These are phyloP conservation scores for Eupleurogrammus muticus DNA, from an alignment of 2,797 vertebrate species.

Conservation along the genomic window DNA sequence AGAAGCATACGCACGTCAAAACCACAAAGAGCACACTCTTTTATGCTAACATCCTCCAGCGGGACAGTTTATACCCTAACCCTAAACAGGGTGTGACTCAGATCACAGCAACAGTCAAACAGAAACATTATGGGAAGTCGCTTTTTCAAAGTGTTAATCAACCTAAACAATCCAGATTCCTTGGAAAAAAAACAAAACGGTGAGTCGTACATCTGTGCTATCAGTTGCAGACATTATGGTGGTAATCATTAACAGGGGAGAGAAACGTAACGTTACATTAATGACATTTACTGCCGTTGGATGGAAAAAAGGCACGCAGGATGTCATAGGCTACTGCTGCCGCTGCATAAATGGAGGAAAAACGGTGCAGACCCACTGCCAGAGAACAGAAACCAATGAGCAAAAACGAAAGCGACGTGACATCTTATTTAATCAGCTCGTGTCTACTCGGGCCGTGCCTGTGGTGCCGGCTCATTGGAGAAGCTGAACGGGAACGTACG, in stretches of 20 bases:
- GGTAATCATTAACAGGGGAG: slow-evolving; percentile 60
- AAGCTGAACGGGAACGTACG: too few species aligned
- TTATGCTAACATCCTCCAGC: not conserved
- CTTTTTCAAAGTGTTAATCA: slow-evolving; percentile 16
- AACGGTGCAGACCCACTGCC: slow-evolving; percentile 1
- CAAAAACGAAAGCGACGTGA: not conserved
- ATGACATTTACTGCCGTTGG: slow-evolving; percentile 25
- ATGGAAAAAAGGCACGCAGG: slow-evolving; percentile 29
- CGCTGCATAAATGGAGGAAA: slow-evolving; percentile 39
- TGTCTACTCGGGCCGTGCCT: slow-evolving; percentile 46
- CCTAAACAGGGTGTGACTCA: slow-evolving; percentile 12
- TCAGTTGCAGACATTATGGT: slow-evolving; percentile 8
- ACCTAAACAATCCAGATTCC: slow-evolving; percentile 16
- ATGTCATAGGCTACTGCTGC: slow-evolving; percentile 35
- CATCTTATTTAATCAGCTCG: slow-evolving; percentile 29
- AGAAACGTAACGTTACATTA: slow-evolving; percentile 23
- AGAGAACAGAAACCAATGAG: slow-evolving; percentile 22
- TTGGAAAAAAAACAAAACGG: slow-evolving; percentile 7
- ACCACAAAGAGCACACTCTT: slow-evolving; percentile 12
- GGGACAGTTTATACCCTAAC: slow-evolving; percentile 14
- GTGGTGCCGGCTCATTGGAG: slow-evolving; percentile 18
- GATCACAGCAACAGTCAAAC: slow-evolving; percentile 35
- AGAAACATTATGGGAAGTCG: slow-evolving; percentile 17
- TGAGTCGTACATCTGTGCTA: not conserved
- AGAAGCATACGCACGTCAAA: slow-evolving; percentile 28